Base-by-base conservation (phyloP, 2,888 invertebrate genomes). In the Allacma fusca region DNA sequence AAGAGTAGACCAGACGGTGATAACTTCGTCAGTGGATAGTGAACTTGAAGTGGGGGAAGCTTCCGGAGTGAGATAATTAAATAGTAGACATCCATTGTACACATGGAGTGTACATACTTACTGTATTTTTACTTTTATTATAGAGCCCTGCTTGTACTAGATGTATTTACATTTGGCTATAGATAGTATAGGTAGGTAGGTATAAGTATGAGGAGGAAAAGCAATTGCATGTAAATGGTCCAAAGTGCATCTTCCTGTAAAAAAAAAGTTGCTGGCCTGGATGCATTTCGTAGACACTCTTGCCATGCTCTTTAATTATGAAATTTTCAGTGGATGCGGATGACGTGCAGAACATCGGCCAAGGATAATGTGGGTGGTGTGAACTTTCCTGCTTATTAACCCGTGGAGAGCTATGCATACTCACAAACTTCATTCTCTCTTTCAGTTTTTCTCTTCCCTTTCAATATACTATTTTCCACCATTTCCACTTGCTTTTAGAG, bases 321-420 rank as follows among this genome's bases (percentile, higher is more conserved):
- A 5, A 50, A 50, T 50, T 50, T 50, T 50, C 50, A 50, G 50
- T 50, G 50, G 50, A 50, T 50, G 50, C 50, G 50, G 50, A 50
- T 50, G 50, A 16, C 50, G 50, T 50, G 50, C 50, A 50, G 50
- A 9, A 50, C 50, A 50, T n/a, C 4, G 50, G 50, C 50, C 50
- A 50, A 50, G 50, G 50, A 50, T 50, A 50, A 50, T 50, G 50
- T 50, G 50, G 50, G 50, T 50, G 50, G 50, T 50, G 50, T 50
- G 50, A 50, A 50, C 50, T 50, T 50, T 50, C 50, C 4, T 50
- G 50, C 50, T 16, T 50, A 50, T 50, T 50, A 50, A 50, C 50
- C 50, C 19, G n/a, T 50, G 19, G 50, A 12, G 50, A 50, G 19
- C 4, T 50, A 16, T 50, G 16, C 19, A 9, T 50, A 50, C 5